Evolutionary conservation across 2,797 vertebrate genomes (phyloP).

Genomic region (Tapirus indicus): DNA sequence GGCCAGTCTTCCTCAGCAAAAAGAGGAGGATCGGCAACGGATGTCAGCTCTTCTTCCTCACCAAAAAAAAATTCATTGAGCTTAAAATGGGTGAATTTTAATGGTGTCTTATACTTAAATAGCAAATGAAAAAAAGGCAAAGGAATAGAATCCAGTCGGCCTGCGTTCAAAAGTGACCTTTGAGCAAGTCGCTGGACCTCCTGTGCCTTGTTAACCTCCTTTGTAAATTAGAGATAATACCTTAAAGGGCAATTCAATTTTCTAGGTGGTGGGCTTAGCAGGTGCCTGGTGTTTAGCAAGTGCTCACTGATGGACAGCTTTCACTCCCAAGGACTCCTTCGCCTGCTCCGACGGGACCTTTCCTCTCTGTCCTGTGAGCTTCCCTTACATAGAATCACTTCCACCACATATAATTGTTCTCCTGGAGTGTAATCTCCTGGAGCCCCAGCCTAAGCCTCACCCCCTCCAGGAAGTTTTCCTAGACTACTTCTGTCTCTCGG

Average conservation of each 20-base stretch:
- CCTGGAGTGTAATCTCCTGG: no score
- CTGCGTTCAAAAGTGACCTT: background rate
- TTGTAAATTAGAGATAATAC: background rate
- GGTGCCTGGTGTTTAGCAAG: background rate
- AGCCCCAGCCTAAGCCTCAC: background rate
- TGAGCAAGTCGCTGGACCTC: background rate
- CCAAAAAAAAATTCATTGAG: no score
- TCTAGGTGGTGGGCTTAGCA: background rate
- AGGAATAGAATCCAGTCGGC: rapidly evolving
- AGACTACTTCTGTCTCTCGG: rapidly evolving
- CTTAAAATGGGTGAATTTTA: background rate
- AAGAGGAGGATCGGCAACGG: no score
- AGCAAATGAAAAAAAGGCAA: background rate
- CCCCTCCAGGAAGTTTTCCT: background rate
- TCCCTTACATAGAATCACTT: background rate
- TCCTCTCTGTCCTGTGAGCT: background rate
- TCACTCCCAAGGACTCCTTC: background rate
- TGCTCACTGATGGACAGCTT: background rate
- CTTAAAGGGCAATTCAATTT: background rate
- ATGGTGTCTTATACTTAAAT: background rate
- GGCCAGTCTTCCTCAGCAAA: no score
- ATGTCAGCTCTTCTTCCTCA: no score
- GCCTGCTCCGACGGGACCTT: background rate
- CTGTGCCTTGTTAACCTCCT: background rate
- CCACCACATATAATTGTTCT: background rate